phyloP scores from a whole-genome alignment of 2,797 vertebrate species.

The Crenichthys baileyi region DNA sequence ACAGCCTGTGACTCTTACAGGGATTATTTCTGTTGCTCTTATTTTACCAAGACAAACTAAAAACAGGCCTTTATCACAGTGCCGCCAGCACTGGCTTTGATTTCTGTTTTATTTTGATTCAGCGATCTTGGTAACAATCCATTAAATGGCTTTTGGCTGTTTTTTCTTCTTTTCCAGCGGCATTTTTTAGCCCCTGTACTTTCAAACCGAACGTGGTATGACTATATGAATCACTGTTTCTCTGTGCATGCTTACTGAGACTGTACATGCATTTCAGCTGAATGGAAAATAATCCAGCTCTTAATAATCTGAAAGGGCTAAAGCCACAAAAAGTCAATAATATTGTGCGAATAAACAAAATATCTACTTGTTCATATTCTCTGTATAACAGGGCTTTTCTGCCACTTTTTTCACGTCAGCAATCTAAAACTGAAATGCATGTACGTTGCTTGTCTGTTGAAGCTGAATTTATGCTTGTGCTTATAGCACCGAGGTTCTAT shows the following conservation, averaged over 20 bases:
- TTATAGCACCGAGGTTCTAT: slow-evolving; percentile 23
- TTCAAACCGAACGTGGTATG: slow-evolving; percentile 36
- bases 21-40: slow-evolving; percentile 34
- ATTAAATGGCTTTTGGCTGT: slow-evolving; percentile 37
- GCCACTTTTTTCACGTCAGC: slow-evolving; percentile 26
- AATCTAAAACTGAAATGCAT: slow-evolving; percentile 63
- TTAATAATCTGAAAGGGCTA: slow-evolving; percentile 57
- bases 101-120: slow-evolving; percentile 34
- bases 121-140: slow-evolving; percentile 36
- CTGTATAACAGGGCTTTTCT: slow-evolving; percentile 41
- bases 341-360: slow-evolving; percentile 49
- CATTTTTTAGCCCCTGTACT: slow-evolving; percentile 14
- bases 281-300: slow-evolving; percentile 32
- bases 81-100: slow-evolving; percentile 57
- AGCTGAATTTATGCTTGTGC: slow-evolving; percentile 43
- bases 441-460: slow-evolving; percentile 58
- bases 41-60: slow-evolving; percentile 27
- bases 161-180: slow-evolving; percentile 38
- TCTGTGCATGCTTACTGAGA: slow-evolving; percentile 80
- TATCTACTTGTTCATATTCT: slow-evolving; percentile 30
- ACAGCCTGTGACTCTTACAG: slow-evolving; percentile 31
- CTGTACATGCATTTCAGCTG: slow-evolving; percentile 68
- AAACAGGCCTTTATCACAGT: slow-evolving; percentile 57
- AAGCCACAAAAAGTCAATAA: slow-evolving; percentile 54
- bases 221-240: slow-evolving; percentile 64